Percentiles rank a stretch among this genome's conserved stretches.
phyloP scores from a whole-genome alignment of 2,797 vertebrate species.

The Notolepis coatsorum region DNA sequence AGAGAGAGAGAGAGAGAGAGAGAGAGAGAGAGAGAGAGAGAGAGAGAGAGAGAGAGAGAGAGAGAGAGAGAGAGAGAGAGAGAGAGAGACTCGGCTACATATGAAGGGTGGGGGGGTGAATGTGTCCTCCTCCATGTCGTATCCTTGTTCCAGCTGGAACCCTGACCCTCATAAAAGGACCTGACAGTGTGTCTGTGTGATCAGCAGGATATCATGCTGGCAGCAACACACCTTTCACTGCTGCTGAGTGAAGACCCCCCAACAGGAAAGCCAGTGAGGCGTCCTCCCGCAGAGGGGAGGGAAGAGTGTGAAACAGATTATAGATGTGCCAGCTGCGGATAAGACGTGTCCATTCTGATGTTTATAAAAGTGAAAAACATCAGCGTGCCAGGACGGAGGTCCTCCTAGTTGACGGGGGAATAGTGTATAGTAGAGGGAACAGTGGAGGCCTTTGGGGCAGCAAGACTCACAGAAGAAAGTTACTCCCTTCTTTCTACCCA shows the following conservation, averaged over 20 bases:
- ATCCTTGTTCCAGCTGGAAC: slow-evolving; percentile 48
- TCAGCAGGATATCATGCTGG: slow-evolving; percentile 53
- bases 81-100: slow-evolving; percentile 21
- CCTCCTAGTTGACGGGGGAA: slow-evolving; percentile 28
- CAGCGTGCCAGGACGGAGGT: not conserved
- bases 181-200: slow-evolving; percentile 45
- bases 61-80: not conserved
- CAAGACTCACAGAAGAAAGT: too few relatives aligned
- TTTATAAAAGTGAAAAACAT: slow-evolving; percentile 38
- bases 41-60: not conserved
- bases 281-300: slow-evolving; percentile 40
- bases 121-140: slow-evolving; percentile 45
- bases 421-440: slow-evolving; percentile 33
- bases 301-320: slow-evolving; percentile 41
- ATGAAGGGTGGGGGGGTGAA: slow-evolving; percentile 45
- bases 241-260: slow-evolving; percentile 34
- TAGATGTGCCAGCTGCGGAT: slow-evolving; percentile 58
- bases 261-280: slow-evolving; percentile 56
- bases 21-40: slow-evolving; percentile 5
- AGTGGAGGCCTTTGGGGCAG: slow-evolving; percentile 31
- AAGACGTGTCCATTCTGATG: slow-evolving; percentile 41
- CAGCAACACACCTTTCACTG: slow-evolving; percentile 50
- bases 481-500: too few relatives aligned
- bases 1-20: not conserved
- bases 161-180: slow-evolving; percentile 59